Percentiles rank a stretch among this genome's conserved stretches.
phyloP scores from a whole-genome alignment of 2,113 vertebrate species.

The Nerophis lumbriciformis region DNA sequence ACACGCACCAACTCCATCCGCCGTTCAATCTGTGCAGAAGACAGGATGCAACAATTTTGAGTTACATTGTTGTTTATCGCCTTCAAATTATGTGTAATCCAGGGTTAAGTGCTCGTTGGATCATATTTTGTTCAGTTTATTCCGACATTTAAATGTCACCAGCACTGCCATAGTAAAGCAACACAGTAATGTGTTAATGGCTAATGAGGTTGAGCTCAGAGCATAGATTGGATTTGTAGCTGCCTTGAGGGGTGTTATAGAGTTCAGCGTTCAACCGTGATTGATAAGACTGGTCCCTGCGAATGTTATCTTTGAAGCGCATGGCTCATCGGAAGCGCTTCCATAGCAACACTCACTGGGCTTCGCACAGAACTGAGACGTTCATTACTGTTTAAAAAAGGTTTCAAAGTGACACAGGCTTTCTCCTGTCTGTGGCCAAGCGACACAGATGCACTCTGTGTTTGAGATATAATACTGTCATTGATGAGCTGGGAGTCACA shows the following conservation, averaged over 20 bases:
- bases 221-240: conserved; percentile 28
- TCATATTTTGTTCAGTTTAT: neutral
- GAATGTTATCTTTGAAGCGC: conserved; percentile 56
- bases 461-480: conserved; percentile 53
- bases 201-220: conserved; percentile 17
- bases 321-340: conserved; percentile 53
- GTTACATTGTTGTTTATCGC: neutral
- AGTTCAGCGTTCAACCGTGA: conserved; percentile 50
- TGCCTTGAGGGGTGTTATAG: neutral
- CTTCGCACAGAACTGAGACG: conserved; percentile 20
- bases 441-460: conserved; percentile 53
- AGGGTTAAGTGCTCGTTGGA: neutral
- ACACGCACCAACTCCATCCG: conserved; percentile 88
- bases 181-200: neutral
- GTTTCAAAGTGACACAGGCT: conserved; percentile 40
- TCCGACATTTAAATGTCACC: neutral
- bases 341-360: conserved; percentile 31
- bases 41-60: neutral
- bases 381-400: conserved; percentile 23
- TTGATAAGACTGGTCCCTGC: conserved; percentile 38
- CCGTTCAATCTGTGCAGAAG: conserved; percentile 80
- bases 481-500: conserved; percentile 41
- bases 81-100: neutral
- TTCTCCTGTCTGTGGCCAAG: conserved; percentile 39
- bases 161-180: neutral